A percentile compares a stretch with the other conserved stretches of the same genome.
phyloP scores from a whole-genome alignment of 2,888 invertebrate species.

The Stictocephala bisonia region DNA sequence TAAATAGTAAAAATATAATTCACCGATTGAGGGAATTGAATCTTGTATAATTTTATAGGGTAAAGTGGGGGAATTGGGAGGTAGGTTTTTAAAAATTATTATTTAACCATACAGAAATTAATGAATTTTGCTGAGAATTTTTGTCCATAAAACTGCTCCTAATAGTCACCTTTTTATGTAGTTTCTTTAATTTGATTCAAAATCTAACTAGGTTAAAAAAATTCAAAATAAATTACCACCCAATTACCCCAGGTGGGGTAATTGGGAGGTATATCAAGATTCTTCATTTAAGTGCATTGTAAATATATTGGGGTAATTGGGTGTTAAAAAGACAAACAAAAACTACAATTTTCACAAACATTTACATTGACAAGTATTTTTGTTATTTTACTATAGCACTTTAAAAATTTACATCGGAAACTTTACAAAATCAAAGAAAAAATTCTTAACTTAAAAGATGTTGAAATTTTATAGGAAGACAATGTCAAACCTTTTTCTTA shows the following conservation, averaged over 20 bases:
- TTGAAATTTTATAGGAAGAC: not conserved
- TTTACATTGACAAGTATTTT: not conserved
- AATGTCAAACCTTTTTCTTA: not conserved
- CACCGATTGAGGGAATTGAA: no score
- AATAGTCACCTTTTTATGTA: not conserved
- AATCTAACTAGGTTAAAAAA: not conserved
- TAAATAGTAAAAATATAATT: no score
- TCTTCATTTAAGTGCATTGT: not conserved
- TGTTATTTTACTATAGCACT: not conserved
- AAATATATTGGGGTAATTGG: not conserved
- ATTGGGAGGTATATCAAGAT: not conserved
- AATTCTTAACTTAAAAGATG: no score
- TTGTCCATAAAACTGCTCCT: not conserved
- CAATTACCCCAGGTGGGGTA: not conserved
- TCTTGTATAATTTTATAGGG: constrained; percentile 3
- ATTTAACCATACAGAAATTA: not conserved
- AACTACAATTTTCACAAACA: not conserved
- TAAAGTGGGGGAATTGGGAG: constrained; percentile 1
- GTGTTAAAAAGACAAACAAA: not conserved
- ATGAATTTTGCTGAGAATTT: not conserved
- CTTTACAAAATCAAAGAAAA: not conserved
- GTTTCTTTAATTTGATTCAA: not conserved
- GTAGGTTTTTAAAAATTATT: not conserved
- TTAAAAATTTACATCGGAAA: not conserved
- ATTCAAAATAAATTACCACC: not conserved